Base-by-base conservation (phyloP, 2,113 vertebrate genomes). In the Pterophyllum scalare region DNA sequence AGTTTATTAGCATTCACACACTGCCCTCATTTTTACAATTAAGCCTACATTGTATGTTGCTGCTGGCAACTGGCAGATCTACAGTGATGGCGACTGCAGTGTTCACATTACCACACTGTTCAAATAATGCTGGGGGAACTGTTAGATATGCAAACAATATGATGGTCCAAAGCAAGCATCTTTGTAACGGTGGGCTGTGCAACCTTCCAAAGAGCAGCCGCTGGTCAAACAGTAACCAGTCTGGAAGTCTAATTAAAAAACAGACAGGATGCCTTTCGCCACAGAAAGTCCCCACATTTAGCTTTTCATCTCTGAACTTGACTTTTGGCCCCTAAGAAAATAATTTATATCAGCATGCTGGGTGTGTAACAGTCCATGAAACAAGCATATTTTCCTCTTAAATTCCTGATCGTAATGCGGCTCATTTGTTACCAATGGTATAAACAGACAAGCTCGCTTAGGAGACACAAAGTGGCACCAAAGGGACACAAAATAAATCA, bases 211-310 rank as follows among this genome's bases (percentile, higher is more conserved):
- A 40, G 52, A 76, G 14, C n/a, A 22, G 38, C 40, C 13, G 24
- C 15, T 24, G 31, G 65, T 77, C 31, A 80, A 49, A 84, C 49
- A 83, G 11, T 22, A 31, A 77, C 13, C 11, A 24, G 54, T 65
- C 75, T 38, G 46, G 61, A 60, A 60, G 46, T 6, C 65, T 84
- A 67, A 83, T 85, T 75, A 85, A 89, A 80, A 64, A 60, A 5
- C 60, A 59, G 31, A 82, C 60, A 59, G 38, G 31, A 59, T 14
- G 80, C 15, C 22, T n/a, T 38, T 54, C 19, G 65, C 20, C 62
- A 26, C 31, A 58, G 31, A 82, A 74, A 49, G 3, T 13, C 26
- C 15, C 54, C 17, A 31, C 62, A 54, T 59, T 52, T 77, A n/a
- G 28, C 56, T 74, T n/a, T 86, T 65, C 15, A 19, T 40, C 3